Percentiles rank a stretch among this genome's conserved stretches.
These are phyloP conservation scores for Sitta europaea DNA, from an alignment of 2,113 vertebrate species.

Conservation along the genomic window DNA sequence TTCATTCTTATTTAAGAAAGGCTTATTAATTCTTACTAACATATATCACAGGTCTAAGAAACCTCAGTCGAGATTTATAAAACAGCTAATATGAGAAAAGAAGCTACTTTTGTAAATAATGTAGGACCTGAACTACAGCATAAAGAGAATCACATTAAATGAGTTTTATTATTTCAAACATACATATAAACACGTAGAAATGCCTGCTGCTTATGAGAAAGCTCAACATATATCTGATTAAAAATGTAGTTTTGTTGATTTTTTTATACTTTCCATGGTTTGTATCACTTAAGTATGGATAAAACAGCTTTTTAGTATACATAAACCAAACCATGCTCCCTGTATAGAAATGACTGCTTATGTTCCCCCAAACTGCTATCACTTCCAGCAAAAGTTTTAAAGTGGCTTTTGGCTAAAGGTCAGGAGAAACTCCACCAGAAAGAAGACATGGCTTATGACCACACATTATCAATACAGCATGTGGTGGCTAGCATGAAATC, in stretches of 20 bases:
- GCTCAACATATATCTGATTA: not conserved
- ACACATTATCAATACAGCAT: not conserved
- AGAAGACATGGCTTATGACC: not conserved
- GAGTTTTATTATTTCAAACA: not conserved
- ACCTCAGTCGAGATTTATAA: not conserved
- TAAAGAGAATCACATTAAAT: not conserved
- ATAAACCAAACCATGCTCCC: not conserved
- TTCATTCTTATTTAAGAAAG: constrained; percentile 12
- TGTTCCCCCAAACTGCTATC: not conserved
- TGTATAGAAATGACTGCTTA: not conserved
- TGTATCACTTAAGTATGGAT: not conserved
- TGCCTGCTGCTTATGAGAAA: not conserved
- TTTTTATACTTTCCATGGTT: not conserved
- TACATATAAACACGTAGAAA: not conserved
- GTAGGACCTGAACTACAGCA: not conserved
- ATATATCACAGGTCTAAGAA: not conserved
- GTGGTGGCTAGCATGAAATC: not conserved
- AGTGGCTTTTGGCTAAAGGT: not conserved
- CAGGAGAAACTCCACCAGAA: not conserved
- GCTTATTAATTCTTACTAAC: constrained; percentile 10
- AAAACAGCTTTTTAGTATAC: not conserved
- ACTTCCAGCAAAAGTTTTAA: not conserved
- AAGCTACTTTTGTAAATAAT: not conserved
- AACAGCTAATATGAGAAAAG: not conserved
- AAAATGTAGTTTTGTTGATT: not conserved